These are phyloP conservation scores for Siderastrea siderea DNA, from an alignment of 92 coral and sea anemone species.

Conservation along the genomic window DNA sequence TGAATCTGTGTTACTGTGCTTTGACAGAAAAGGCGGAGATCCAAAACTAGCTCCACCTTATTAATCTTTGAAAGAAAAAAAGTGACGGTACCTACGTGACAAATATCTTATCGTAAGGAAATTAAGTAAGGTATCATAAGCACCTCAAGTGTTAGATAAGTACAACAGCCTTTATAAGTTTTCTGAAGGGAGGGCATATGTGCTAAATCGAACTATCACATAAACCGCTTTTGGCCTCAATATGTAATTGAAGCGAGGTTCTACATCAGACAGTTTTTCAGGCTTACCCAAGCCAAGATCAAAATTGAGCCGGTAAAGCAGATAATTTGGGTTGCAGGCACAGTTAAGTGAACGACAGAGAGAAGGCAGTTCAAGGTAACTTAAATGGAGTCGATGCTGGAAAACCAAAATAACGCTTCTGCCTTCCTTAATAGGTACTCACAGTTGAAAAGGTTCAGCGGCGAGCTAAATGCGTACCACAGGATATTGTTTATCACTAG, in stretches of 20 bases:
- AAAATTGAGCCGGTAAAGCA: no score
- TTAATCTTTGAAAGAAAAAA: no score
- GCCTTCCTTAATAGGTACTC: background rate
- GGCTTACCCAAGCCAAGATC: no score
- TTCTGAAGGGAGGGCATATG: no score
- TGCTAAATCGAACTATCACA: background rate
- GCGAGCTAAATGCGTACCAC: background rate
- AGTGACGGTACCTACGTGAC: background rate
- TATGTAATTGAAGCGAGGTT: no score
- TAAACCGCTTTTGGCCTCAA: background rate
- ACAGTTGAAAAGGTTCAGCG: background rate
- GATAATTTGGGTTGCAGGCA: background rate
- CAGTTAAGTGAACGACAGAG: background rate
- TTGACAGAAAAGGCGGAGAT: background rate
- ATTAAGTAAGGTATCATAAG: background rate
- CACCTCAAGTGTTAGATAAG: background rate
- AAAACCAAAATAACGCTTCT: background rate
- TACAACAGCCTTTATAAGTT: background rate
- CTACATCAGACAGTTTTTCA: no score
- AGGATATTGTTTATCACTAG: conserved; percentile 1
- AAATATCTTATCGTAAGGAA: background rate
- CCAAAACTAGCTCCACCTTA: background rate
- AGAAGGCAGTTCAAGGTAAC: background rate
- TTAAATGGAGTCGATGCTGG: background rate
- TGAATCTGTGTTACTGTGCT: background rate